Percentiles rank a stretch among this genome's conserved stretches.
Conservation (phyloP, 23 tunicate genomes). For the Oikopleura dioica region DNA sequence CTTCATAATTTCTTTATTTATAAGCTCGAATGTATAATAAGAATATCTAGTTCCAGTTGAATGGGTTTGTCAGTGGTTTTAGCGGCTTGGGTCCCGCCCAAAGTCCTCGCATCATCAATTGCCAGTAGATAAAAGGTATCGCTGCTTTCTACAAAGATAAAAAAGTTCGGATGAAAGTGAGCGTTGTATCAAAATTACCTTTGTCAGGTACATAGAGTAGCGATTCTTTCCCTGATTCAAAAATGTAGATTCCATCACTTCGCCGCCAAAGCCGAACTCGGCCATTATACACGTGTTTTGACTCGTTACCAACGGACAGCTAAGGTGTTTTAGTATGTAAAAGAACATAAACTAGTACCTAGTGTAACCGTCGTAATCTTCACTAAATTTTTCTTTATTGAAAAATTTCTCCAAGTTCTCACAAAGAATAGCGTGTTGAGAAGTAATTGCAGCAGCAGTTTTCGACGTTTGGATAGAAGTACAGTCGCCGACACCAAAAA, state of each 20-base stretch:
- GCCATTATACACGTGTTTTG: constrained; percentile 79
- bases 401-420: constrained; percentile 16
- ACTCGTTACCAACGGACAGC: constrained; percentile 74
- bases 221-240: constrained; percentile 69
- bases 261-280: constrained; percentile 76
- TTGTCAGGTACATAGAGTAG: constrained; percentile 63
- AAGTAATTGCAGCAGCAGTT: constrained; percentile 70
- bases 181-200: no score
- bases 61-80: constrained; percentile 21
- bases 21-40: no score
- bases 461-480: constrained; percentile 69
- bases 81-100: constrained; percentile 59
- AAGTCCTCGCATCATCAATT: constrained; percentile 47
- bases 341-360: constrained; percentile 3
- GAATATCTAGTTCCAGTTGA: no score
- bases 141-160: constrained; percentile 48
- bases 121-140: constrained; percentile 62
- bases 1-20: no score
- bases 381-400: background rate
- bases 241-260: constrained; percentile 70
- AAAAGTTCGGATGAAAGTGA: no score
- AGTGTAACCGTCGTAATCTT: constrained; percentile 66
- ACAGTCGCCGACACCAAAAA: constrained; percentile 85
- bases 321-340: background rate
- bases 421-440: constrained; percentile 33